Base-by-base conservation (phyloP, 2,888 invertebrate genomes). In the Drosophila quinaria region DNA sequence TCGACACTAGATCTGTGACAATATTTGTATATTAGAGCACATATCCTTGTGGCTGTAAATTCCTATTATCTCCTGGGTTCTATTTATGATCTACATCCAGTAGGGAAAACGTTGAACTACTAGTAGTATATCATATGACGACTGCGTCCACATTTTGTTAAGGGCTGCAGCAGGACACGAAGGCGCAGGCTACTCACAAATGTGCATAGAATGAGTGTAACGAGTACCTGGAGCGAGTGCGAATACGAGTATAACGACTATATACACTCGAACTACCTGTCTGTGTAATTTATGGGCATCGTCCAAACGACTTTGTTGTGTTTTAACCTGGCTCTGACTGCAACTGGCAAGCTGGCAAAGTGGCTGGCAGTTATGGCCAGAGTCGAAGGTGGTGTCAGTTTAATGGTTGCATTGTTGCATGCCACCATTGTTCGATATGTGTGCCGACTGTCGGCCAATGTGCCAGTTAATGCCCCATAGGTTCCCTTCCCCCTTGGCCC, bases 231-330 rank as follows among this genome's bases (percentile, higher is more conserved):
- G 39, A 33, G 35, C 25, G 11, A 59, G 13, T 59, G 15, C 22
- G 55, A 55, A 10, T 55, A 46, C 42, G 29, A 51, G 17, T 52
- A 59, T 63, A 75, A 66, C 71, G 49, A 66, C 51, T 64, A 19
- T 70, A 66, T 70, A 19, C 46, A 58, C 50, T 39, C 62, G 44
- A 51, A 13, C 41, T 22, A 52, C 39, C 49, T 62, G 65, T 66
- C 73, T 73, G 73, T 61, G 77, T 77, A 60, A 77, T 77, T 77
- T 77, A 77, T 77, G 76, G 77, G 77, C 65, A 65, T 62, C 69
- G 65, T 77, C 69, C 56, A 44, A 75, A 70, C 15, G 47, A 50
- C 39, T 70, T 35, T 59, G 29, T 35, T 59, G 29, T 59, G 25
- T 35, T 47, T 55, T 68, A 66, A 54, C 35, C 66, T 61, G 49